Conservation (phyloP, 2,113 vertebrate species). For the Laticauda laticaudata region DNA sequence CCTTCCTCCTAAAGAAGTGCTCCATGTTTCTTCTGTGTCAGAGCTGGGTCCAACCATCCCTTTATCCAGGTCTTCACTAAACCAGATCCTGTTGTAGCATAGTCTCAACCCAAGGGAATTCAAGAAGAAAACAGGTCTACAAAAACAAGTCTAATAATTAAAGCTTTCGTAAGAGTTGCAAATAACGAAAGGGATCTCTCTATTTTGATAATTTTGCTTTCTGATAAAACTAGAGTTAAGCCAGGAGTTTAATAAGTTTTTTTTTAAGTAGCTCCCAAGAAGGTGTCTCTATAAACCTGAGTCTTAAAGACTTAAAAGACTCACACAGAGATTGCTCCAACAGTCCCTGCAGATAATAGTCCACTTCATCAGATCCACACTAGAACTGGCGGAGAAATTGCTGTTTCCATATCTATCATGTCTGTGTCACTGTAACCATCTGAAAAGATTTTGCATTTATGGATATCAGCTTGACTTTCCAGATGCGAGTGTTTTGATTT, state of each 20-base stretch:
- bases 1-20: neutral
- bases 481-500: slow-evolving; percentile 13
- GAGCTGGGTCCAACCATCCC: neutral
- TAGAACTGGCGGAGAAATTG: neutral
- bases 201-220: neutral
- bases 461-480: neutral
- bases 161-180: neutral
- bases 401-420: neutral
- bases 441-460: slow-evolving; percentile 20
- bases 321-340: neutral
- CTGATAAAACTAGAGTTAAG: neutral
- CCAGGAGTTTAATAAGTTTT: neutral
- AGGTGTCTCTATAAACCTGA: neutral
- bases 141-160: neutral
- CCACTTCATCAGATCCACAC: neutral
- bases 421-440: slow-evolving; percentile 3
- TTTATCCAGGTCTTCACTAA: neutral
- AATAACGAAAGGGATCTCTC: neutral
- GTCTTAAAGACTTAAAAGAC: neutral
- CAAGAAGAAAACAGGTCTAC: neutral
- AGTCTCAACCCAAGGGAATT: neutral
- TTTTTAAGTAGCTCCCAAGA: neutral
- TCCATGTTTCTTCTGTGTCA: neutral
- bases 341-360: neutral
- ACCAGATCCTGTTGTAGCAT: neutral